Evolutionary conservation across 2,888 invertebrate species (phyloP).

Genomic region (Cosmorhoe ocellata): DNA sequence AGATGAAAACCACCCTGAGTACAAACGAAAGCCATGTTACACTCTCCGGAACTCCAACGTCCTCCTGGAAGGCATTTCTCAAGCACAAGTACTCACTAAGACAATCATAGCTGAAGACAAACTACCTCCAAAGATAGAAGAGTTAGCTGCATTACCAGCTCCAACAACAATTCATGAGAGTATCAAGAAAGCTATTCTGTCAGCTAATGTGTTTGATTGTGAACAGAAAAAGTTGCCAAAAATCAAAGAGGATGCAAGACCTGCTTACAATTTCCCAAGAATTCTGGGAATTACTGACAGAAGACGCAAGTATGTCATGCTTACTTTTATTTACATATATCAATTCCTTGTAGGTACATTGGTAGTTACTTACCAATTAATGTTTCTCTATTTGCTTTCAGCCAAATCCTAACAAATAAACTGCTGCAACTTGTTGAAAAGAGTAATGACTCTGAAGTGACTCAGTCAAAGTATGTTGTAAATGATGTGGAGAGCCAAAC

Average conservation of each 20-base stretch:
- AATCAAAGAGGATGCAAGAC: constrained; percentile 86
- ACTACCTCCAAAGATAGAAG: constrained; percentile 84
- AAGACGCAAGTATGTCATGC: constrained; percentile 84
- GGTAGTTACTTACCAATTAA: too few relatives aligned
- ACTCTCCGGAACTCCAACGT: constrained; percentile 84
- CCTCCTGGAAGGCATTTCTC: constrained; percentile 87
- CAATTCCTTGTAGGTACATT: too few relatives aligned
- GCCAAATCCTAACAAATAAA: constrained; percentile 85
- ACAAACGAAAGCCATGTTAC: constrained; percentile 84
- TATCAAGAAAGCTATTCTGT: constrained; percentile 84
- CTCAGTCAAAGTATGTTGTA: constrained; percentile 80
- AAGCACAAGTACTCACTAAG: constrained; percentile 92
- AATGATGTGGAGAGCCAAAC: constrained; percentile 83
- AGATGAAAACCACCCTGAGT: constrained; percentile 85
- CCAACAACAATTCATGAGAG: constrained; percentile 79
- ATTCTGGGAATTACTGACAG: constrained; percentile 88
- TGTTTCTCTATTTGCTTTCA: constrained; percentile 60
- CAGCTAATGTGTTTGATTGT: constrained; percentile 88
- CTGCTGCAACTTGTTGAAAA: constrained; percentile 87
- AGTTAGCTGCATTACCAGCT: constrained; percentile 73
- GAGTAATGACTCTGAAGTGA: constrained; percentile 77
- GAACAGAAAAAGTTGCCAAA: constrained; percentile 90
- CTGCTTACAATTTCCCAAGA: constrained; percentile 87
- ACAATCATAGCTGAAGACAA: constrained; percentile 84
- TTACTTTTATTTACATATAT: too few relatives aligned